Evolutionary conservation across 1,140 invertebrate species (phyloP).

Genomic region (Oncopodura yosiiana): DNA sequence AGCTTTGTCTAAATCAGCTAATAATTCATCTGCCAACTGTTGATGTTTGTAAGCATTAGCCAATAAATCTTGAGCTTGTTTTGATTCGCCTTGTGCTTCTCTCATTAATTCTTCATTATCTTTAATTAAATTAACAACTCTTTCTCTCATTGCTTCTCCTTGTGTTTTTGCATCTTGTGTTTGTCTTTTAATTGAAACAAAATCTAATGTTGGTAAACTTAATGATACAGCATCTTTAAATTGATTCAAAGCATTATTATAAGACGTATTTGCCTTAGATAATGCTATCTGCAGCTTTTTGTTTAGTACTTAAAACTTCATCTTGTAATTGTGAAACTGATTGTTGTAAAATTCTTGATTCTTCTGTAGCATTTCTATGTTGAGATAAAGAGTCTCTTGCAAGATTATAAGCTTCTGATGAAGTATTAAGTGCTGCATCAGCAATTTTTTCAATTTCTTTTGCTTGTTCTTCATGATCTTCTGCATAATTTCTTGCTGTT

Average conservation of each 20-base stretch:
- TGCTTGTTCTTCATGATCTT: constrained; percentile 63
- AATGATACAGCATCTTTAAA: constrained; percentile 64
- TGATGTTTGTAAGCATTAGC: constrained; percentile 48
- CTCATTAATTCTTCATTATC: constrained; percentile 48
- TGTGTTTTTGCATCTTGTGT: constrained; percentile 35
- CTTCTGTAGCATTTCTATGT: constrained; percentile 57
- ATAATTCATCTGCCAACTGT: constrained; percentile 51
- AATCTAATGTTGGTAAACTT: constrained; percentile 61
- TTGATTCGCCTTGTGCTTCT: constrained; percentile 51
- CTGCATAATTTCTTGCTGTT: constrained; percentile 67
- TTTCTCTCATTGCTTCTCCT: constrained; percentile 49
- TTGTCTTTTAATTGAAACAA: constrained; percentile 52
- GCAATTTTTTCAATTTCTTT: constrained; percentile 64
- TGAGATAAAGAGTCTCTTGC: constrained; percentile 68
- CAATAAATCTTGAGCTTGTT: constrained; percentile 45
- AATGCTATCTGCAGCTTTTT: constrained; percentile 55
- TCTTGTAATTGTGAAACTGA: constrained; percentile 25
- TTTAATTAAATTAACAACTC: constrained; percentile 54
- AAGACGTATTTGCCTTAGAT: constrained; percentile 58
- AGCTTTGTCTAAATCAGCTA: constrained; percentile 59
- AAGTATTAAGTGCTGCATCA: constrained; percentile 70
- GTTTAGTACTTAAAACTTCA: constrained; percentile 21
- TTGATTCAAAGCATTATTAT: constrained; percentile 66
- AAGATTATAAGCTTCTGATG: constrained; percentile 64
- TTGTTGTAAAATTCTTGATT: constrained; percentile 14